A percentile compares a stretch with the other conserved stretches of the same genome.
These are phyloP conservation scores for Germaria angustata DNA, from an alignment of 2,888 invertebrate genomes.

Conservation along the genomic window DNA sequence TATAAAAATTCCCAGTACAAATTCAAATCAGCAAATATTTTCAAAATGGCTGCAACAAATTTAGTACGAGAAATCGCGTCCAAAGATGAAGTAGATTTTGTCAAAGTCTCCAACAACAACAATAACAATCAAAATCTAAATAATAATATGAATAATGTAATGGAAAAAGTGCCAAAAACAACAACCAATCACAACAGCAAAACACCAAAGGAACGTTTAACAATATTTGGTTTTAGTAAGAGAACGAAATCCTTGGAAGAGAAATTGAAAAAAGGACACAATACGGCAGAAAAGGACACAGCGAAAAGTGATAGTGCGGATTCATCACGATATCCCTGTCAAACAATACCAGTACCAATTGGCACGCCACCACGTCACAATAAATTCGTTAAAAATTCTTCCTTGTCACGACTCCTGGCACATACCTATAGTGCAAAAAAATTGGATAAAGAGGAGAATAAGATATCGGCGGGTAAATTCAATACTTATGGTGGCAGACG, in stretches of 20 bases:
- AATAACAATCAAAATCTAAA: slow-evolving; percentile 70
- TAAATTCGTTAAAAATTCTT: slow-evolving; percentile 79
- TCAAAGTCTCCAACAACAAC: slow-evolving; percentile 70
- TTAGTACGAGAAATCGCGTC: slow-evolving; percentile 52
- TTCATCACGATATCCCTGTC: slow-evolving; percentile 54
- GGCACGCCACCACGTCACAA: slow-evolving; percentile 75
- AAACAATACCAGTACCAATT: slow-evolving; percentile 65
- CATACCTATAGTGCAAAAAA: slow-evolving; percentile 80
- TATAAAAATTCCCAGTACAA: slow-evolving; percentile 32
- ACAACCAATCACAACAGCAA: slow-evolving; percentile 38
- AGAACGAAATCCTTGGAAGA: slow-evolving; percentile 67
- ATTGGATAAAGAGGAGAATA: slow-evolving; percentile 76
- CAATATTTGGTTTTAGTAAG: slow-evolving; percentile 71
- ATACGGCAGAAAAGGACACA: slow-evolving; percentile 48
- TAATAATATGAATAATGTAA: slow-evolving; percentile 67
- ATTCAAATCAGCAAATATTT: background rate
- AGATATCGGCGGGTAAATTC: slow-evolving; percentile 73
- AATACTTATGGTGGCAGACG: slow-evolving; percentile 76
- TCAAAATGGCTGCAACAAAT: slow-evolving; percentile 43
- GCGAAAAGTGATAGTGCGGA: slow-evolving; percentile 47
- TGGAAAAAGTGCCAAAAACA: slow-evolving; percentile 21
- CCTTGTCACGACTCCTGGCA: slow-evolving; percentile 78
- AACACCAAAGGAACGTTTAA: slow-evolving; percentile 70
- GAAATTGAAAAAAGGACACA: slow-evolving; percentile 34
- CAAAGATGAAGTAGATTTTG: slow-evolving; percentile 79